phyloP scores from a whole-genome alignment of 2,113 vertebrate genomes.

The Ahaetulla prasina region DNA sequence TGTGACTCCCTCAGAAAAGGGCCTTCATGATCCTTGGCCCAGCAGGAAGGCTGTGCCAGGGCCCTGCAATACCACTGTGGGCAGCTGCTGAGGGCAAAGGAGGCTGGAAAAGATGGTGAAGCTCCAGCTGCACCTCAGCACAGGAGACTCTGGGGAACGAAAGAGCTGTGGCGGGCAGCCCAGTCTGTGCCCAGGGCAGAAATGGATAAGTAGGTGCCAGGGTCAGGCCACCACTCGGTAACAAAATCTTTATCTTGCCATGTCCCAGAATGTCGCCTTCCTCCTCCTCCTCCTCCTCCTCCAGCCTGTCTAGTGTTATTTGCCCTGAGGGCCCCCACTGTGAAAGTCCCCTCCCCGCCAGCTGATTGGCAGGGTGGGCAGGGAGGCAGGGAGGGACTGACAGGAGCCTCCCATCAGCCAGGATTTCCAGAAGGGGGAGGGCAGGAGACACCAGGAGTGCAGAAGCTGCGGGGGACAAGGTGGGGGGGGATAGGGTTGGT shows the following conservation, averaged over 20 bases:
- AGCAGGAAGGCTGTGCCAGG: too few species aligned
- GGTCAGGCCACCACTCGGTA: neutral
- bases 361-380: neutral
- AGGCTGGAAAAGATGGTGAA: too few species aligned
- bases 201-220: neutral
- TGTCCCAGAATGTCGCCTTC: neutral
- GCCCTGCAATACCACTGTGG: too few species aligned
- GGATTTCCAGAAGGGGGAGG: neutral
- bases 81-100: neutral
- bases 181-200: neutral
- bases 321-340: neutral
- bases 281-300: neutral
- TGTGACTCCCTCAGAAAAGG: too few species aligned
- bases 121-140: too few species aligned
- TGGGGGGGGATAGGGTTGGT: too few species aligned
- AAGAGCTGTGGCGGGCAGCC: too few species aligned
- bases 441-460: neutral
- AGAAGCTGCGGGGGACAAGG: neutral
- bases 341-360: neutral
- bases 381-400: neutral
- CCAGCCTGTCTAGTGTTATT: neutral
- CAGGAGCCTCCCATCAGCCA: neutral
- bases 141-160: too few species aligned
- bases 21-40: too few species aligned
- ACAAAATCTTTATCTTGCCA: neutral